Conservation (phyloP, 1,140 invertebrate species). For the Lepidostoma basale region DNA sequence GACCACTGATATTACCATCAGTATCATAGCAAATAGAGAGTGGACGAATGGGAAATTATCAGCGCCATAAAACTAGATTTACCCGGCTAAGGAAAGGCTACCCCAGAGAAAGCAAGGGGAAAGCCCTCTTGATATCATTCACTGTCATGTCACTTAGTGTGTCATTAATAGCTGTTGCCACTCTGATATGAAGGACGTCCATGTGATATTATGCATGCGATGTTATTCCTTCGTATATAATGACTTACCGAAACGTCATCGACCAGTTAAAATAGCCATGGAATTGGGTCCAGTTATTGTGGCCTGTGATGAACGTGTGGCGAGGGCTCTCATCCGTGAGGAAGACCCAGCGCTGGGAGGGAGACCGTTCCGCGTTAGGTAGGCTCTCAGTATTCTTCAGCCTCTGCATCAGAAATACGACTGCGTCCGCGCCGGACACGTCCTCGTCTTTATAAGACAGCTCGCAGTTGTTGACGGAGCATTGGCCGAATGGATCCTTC, state of each 20-base stretch:
- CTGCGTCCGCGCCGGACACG: conserved; percentile 59
- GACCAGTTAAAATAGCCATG: conserved; percentile 69
- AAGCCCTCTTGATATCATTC: too few species aligned
- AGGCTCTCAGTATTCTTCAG: conserved; percentile 48
- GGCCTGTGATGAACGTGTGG: conserved; percentile 57
- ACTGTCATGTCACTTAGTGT: too few species aligned
- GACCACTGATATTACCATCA: too few species aligned
- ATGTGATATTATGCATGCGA: too few species aligned
- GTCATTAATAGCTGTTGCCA: too few species aligned
- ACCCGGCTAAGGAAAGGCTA: too few species aligned
- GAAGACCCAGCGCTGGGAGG: conserved; percentile 67
- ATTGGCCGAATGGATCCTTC: conserved; percentile 61
- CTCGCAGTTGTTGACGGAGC: conserved; percentile 63
- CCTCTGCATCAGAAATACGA: conserved; percentile 65
- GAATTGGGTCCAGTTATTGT: conserved; percentile 51
- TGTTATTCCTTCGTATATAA: too few species aligned
- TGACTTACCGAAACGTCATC: conserved; percentile 52
- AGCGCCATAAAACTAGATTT: too few species aligned
- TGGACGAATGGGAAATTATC: too few species aligned
- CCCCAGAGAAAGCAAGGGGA: too few species aligned
- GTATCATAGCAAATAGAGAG: too few species aligned
- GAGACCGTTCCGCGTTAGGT: conserved; percentile 37
- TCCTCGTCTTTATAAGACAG: conserved; percentile 58
- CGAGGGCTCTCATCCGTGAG: conserved; percentile 66
- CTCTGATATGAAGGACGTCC: too few species aligned